Evolutionary conservation across 2,888 invertebrate species (phyloP), one percentile per base, ranked within the genome.

Genomic region (Beris morrisii): DNA sequence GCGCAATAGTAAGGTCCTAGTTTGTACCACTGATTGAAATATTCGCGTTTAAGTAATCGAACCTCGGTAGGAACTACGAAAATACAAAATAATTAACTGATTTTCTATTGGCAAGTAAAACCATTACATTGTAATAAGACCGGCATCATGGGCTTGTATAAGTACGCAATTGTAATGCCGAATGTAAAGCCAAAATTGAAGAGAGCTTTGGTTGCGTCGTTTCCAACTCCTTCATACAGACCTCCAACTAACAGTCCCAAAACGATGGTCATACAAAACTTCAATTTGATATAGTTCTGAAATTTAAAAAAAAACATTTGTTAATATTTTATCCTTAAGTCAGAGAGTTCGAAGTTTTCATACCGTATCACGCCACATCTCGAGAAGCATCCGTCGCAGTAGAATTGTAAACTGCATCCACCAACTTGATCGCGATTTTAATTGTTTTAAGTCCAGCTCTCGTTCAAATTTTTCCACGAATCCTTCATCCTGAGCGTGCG

Each of bases 171-270:
- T 15, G 89, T 83, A 69, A 90, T 89, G 1, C 90, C 88, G 75
- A 90, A 92, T 73, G 90, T 91, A 76, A 91, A 93, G 9, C 92
- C 92, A 75, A 92, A 93, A 79, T 92, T 92, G 77, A 90, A 92
- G 31, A 93, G 81, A 0, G 91, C 90, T 76, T 91, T 92, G 0
- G 92, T 89, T 0, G 88, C 93, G 73, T 92, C 91, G 72, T 88
- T 86, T 11, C 92, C 93, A 80, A 92, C 89, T 66, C 86, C 84
- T 46, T 85, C 82, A 76, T 89, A 93, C 58, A 92, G 76, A 4
- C 84, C 83, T 0, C 90, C 92, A 11, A 92, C 84, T 11, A 91
- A 82, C 4, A 88, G 74, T 0, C 88, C 91, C 52, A 92, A 78
- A 69, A 88, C 85, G 66, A 89, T 76, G 70, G 91, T 88, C 72